phyloP scores from a whole-genome alignment of 2,113 vertebrate species.

The Tragelaphus strepsiceros region DNA sequence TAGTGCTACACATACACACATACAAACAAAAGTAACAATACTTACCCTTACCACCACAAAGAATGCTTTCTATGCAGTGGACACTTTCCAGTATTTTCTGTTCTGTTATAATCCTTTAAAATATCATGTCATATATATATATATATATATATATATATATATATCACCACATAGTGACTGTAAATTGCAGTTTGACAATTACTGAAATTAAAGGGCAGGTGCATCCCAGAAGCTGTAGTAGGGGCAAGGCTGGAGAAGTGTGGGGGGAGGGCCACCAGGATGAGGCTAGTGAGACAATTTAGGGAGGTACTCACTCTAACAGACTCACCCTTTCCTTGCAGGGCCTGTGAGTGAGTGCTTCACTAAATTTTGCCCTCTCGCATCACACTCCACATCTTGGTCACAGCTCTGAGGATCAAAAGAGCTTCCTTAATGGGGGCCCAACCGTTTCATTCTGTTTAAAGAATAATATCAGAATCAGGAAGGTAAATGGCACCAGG shows the following conservation, averaged over 20 bases:
- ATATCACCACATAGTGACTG: neutral
- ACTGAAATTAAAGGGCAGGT: neutral
- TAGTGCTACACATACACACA: neutral
- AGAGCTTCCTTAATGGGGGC: neutral
- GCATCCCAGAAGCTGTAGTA: neutral
- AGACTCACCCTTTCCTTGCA: neutral
- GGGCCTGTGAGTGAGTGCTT: neutral
- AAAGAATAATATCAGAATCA: neutral
- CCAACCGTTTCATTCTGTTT: neutral
- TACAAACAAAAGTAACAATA: neutral
- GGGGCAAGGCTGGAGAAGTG: neutral
- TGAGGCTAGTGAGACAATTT: neutral
- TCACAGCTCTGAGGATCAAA: neutral
- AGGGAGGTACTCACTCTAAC: neutral
- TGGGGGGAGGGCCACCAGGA: neutral
- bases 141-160: neutral
- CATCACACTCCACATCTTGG: neutral
- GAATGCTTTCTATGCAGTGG: neutral
- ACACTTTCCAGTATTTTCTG: neutral
- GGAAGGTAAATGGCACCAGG: neutral
- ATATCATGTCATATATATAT: neutral
- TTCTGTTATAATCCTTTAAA: neutral
- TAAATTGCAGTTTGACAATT: neutral
- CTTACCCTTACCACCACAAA: neutral
- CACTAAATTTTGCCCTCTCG: neutral